Base-by-base conservation (phyloP, 2,113 vertebrate species). In the Cygnus buccinator region DNA sequence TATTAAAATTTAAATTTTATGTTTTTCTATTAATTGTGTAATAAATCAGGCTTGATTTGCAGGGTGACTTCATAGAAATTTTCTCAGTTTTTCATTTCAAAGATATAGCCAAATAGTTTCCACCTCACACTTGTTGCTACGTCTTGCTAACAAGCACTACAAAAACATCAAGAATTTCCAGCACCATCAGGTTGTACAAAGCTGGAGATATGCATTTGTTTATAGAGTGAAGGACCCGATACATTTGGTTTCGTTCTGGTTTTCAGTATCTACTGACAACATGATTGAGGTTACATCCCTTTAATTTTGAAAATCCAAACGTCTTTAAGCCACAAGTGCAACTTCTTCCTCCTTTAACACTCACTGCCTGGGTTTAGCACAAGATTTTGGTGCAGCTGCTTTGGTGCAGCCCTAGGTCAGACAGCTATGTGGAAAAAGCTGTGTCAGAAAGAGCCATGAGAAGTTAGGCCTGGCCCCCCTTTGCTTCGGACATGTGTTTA, bases 401-500 rank as follows among this genome's bases (percentile, higher is more conserved):
- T 13, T 52, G 50, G 50, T 52, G 50, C 50, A 52, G 23, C 50
- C 23, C 50, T 25, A 22, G 8, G 15, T 35, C 37, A 54, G 26
- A 28, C 22, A 79, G 17, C 8, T 84, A 12, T 31, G 6, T 31
- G 9, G 44, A 59, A 82, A 54, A 8, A 63, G 26, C 9, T 20
- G 18, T 43, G 29, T 57, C n/a, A 88, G 79, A 75, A 90, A n/a
- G 13, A 67, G 11, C 20, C 65, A 28, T 11, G 41, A 67, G 17
- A 58, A 57, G 8, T 0, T 1, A 41, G 16, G 4, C 33, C 33
- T 88, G 41, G 35, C 11, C 16, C 16, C 19, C 2, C 10, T 10
- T 12, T 66, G 29, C 22, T 65, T 65, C 39, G 19, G 5, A 26
- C 5, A 3, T 35, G 5, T n/a, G 11, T 63, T 57, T 68, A 26